phyloP scores from a whole-genome alignment of 1,140 invertebrate species.

The Drosophila kepulauana region DNA sequence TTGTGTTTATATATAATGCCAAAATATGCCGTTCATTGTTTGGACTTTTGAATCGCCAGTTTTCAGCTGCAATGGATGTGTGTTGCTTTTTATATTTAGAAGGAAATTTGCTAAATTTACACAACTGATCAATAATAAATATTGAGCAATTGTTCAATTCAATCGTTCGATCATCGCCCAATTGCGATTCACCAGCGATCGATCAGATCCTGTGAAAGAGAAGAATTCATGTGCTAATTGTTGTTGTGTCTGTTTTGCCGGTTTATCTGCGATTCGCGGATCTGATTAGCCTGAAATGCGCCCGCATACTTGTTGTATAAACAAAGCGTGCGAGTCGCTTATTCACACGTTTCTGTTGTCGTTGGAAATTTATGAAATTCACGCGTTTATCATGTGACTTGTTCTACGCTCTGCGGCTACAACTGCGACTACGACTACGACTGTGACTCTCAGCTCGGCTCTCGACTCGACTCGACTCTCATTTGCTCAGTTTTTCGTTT shows the following conservation, averaged over 20 bases:
- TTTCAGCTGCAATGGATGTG: constrained; percentile 14
- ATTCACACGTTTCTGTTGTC: constrained; percentile 78
- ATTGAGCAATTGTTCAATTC: not conserved
- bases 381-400: constrained; percentile 79
- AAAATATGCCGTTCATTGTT: constrained; percentile 41
- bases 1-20: constrained; percentile 29
- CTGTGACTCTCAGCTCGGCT: not conserved
- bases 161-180: constrained; percentile 41
- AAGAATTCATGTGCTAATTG: constrained; percentile 33
- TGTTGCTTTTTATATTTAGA: constrained; percentile 14
- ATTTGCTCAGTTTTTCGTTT: not conserved
- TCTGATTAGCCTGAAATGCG: constrained; percentile 58
- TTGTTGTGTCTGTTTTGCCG: constrained; percentile 52
- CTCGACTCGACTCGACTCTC: constrained; percentile 6
- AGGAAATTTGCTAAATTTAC: constrained; percentile 13
- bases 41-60: constrained; percentile 2
- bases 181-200: constrained; percentile 20
- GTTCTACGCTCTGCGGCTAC: constrained; percentile 7
- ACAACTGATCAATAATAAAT: constrained; percentile 20
- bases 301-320: constrained; percentile 27
- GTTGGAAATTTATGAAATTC: constrained; percentile 58
- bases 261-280: constrained; percentile 57
- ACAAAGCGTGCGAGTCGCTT: constrained; percentile 61
- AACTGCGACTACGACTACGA: too few species aligned
- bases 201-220: not conserved